phyloP scores from a whole-genome alignment of 2,888 invertebrate species.

The Lissonota sp. region DNA sequence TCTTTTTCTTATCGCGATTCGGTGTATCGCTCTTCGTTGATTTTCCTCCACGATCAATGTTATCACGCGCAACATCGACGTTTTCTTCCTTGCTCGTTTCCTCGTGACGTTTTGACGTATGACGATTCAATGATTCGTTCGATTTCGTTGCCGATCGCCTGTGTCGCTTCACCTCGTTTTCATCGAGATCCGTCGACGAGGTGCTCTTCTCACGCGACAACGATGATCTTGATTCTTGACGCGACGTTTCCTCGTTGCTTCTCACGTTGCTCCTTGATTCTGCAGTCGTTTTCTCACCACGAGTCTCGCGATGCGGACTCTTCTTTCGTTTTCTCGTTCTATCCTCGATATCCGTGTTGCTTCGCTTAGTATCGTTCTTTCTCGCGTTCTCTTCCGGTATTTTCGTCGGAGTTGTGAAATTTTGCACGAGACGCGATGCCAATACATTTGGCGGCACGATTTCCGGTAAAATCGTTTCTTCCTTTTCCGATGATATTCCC shows the following conservation, averaged over 20 bases:
- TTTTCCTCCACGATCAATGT: conserved; percentile 19
- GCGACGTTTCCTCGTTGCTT: conserved; percentile 54
- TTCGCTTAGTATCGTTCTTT: conserved; percentile 28
- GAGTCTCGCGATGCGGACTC: conserved; percentile 44
- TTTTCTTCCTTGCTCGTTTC: conserved; percentile 45
- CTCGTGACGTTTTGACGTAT: conserved; percentile 15
- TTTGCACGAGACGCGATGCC: conserved; percentile 30
- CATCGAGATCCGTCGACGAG: conserved; percentile 54
- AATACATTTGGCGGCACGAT: conserved; percentile 6
- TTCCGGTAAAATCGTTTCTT: conserved; percentile 5
- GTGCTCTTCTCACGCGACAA: conserved; percentile 58
- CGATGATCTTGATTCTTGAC: conserved; percentile 53
- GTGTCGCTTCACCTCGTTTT: conserved; percentile 39
- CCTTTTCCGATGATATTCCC: not conserved
- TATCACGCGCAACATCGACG: conserved; percentile 30
- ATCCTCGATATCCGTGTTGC: conserved; percentile 17
- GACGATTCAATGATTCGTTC: not conserved
- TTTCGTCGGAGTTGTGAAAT: not conserved
- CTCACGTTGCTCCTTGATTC: conserved; percentile 34
- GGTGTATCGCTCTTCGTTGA: conserved; percentile 10
- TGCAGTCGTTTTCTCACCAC: conserved; percentile 29
- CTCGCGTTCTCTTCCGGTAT: conserved; percentile 33
- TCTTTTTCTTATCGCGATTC: conserved; percentile 54
- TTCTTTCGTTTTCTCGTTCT: conserved; percentile 48
- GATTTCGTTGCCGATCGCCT: conserved; percentile 1